Evolutionary conservation across 1,140 invertebrate genomes (phyloP), one percentile per base, ranked within the genome.

Genomic region (Amphibalanus amphitrite): DNA sequence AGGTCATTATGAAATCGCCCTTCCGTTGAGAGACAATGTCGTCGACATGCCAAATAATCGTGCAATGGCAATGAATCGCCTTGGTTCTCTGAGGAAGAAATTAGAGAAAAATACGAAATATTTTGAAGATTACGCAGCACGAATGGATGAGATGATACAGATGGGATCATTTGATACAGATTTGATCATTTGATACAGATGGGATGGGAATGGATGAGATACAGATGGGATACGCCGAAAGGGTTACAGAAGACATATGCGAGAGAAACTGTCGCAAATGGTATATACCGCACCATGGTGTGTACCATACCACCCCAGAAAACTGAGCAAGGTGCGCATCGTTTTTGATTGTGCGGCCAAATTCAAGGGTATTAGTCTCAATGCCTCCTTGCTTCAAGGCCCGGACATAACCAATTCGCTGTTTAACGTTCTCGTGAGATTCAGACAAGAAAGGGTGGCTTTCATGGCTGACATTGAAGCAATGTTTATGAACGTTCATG

Each of bases 401-500:
- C 72, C 72, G 29, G 72, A 74, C 29, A 64, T 72, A 25, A 73
- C 10, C 23, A 73, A 72, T 33, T n/a, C 33, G 23, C 28, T 73
- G 26, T 20, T 71, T 15, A 70, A 70, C 4, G 47, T 73, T 17
- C 29, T 73, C 30, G 17, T 67, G 15, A 69, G 72, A 38, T 73
- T 73, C 38, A 17, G 72, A n/a, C 20, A 73, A 73, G 70, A 72
- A 0, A 6, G 25, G 4, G 33, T 73, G 4, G 72, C 33, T 23
- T 15, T 73, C 13, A 33, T 64, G 29, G 70, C 70, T 23, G 72
- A 73, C 47, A 74, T 73, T 29, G 72, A 73, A 29, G 69, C 72
- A n/a, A 73, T 73, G 72, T 73, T 73, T 74, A 69, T 72, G 25
- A 33, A 72, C 28, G 29, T 73, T 30, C n/a, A 26, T 13, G 72